A percentile compares a stretch with the other conserved stretches of the same genome.
phyloP scores from a whole-genome alignment of 1,140 invertebrate species.

The Prorops nasuta region DNA sequence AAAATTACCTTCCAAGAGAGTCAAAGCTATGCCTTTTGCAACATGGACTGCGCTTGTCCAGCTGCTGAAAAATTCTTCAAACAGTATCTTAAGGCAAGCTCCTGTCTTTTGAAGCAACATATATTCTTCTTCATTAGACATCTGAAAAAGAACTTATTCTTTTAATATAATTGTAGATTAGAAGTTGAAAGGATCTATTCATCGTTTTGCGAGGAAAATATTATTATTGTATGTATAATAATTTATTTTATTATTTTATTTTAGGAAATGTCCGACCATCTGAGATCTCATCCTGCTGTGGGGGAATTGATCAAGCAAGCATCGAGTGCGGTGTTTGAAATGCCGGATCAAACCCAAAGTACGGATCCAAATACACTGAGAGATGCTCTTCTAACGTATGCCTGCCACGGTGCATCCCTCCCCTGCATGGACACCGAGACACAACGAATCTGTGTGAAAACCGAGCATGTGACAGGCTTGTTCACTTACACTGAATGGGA shows the following conservation, averaged over 20 bases:
- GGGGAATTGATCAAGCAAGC: slow-evolving; percentile 65
- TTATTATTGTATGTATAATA: background rate
- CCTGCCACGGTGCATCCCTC: slow-evolving; percentile 77
- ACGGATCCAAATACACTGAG: slow-evolving; percentile 69
- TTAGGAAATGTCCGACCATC: slow-evolving; percentile 54
- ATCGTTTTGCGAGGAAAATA: no score
- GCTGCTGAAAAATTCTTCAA: slow-evolving; percentile 67
- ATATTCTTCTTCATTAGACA: no score
- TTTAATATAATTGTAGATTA: no score
- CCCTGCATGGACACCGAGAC: slow-evolving; percentile 65
- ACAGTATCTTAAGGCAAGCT: slow-evolving; percentile 49
- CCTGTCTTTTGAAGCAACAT: no score
- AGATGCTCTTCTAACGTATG: slow-evolving; percentile 78
- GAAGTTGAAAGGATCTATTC: no score
- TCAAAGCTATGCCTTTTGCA: slow-evolving; percentile 83
- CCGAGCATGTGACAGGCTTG: slow-evolving; percentile 69
- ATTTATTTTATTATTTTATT: slow-evolving; percentile 18
- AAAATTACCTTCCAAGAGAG: slow-evolving; percentile 66
- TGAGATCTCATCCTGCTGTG: slow-evolving; percentile 69
- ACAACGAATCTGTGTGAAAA: slow-evolving; percentile 60
- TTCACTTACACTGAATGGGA: slow-evolving; percentile 78
- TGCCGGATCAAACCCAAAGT: slow-evolving; percentile 60
- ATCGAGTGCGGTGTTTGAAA: slow-evolving; percentile 64
- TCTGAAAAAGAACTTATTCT: background rate
- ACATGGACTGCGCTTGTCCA: slow-evolving; percentile 77